phyloP scores from a whole-genome alignment of 1,140 invertebrate species.

The Diachasma alloeum region DNA sequence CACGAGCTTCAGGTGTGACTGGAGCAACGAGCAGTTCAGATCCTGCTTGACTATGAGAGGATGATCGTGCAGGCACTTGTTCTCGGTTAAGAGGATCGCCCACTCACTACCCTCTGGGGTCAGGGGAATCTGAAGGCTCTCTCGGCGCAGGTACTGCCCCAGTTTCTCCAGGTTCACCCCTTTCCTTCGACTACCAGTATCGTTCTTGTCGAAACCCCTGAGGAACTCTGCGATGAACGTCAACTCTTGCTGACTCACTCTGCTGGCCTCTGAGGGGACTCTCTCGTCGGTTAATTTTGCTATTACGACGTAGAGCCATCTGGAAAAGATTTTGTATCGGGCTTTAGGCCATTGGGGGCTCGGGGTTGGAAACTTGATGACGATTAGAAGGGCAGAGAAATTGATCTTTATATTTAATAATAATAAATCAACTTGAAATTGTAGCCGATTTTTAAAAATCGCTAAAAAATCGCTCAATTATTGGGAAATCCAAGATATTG shows the following conservation, averaged over 20 bases:
- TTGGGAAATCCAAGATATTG: too few species aligned
- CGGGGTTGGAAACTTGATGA: too few species aligned
- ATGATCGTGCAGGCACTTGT: constrained; percentile 75
- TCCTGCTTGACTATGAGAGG: constrained; percentile 79
- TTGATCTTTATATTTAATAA: too few species aligned
- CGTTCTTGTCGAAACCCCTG: constrained; percentile 80
- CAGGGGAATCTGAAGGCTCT: constrained; percentile 58
- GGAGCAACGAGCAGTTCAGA: constrained; percentile 80
- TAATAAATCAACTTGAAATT: too few species aligned
- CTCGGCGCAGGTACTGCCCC: constrained; percentile 85
- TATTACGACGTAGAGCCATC: constrained; percentile 87
- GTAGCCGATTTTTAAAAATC: too few species aligned
- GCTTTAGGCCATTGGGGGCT: too few species aligned
- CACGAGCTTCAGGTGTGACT: constrained; percentile 80
- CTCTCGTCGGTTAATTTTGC: constrained; percentile 84
- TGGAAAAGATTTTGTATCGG: constrained; percentile 40
- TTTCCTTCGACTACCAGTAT: constrained; percentile 66
- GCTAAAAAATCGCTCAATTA: too few species aligned
- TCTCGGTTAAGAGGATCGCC: constrained; percentile 78
- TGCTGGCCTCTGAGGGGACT: constrained; percentile 80
- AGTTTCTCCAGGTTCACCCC: constrained; percentile 86
- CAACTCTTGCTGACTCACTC: constrained; percentile 88
- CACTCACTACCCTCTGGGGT: constrained; percentile 69
- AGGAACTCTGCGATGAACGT: constrained; percentile 90
- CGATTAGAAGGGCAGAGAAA: too few species aligned